Evolutionary conservation across 2,113 vertebrate species (phyloP).

Genomic region (Pampusana beccarii): DNA sequence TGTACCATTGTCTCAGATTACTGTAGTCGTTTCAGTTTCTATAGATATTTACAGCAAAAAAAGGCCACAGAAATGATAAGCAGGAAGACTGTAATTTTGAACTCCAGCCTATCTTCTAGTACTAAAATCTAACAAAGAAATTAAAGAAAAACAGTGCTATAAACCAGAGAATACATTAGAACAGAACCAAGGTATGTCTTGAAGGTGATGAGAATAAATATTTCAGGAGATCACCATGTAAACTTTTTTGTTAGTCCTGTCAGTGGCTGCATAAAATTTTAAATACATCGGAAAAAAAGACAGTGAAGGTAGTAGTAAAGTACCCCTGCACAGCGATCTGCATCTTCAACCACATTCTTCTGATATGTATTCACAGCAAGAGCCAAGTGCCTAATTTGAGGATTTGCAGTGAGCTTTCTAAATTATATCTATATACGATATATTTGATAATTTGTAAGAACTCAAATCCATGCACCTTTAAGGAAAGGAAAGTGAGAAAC

Average conservation of each 20-base stretch:
- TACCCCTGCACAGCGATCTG: neutral
- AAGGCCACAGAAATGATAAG: neutral
- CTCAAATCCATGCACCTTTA: conserved; percentile 64
- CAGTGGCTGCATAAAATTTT: neutral
- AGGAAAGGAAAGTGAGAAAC: conserved; percentile 63
- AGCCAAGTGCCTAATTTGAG: neutral
- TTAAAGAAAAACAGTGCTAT: neutral
- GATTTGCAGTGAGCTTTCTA: conserved; percentile 40
- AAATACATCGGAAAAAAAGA: conserved; percentile 14
- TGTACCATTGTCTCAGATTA: neutral
- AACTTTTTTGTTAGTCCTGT: neutral
- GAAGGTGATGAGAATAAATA: neutral
- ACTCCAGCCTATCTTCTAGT: neutral
- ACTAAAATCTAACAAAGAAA: neutral
- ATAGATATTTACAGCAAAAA: neutral
- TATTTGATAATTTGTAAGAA: conserved; percentile 20
- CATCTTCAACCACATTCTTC: neutral
- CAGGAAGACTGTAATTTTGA: neutral
- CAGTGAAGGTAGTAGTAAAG: neutral
- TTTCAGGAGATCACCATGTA: neutral
- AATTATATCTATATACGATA: neutral
- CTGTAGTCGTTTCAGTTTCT: neutral
- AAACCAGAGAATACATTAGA: neutral
- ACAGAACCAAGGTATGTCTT: neutral
- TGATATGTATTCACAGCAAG: neutral